Conservation (phyloP, 2,888 invertebrate genomes). For the Ophion ventricosus region DNA sequence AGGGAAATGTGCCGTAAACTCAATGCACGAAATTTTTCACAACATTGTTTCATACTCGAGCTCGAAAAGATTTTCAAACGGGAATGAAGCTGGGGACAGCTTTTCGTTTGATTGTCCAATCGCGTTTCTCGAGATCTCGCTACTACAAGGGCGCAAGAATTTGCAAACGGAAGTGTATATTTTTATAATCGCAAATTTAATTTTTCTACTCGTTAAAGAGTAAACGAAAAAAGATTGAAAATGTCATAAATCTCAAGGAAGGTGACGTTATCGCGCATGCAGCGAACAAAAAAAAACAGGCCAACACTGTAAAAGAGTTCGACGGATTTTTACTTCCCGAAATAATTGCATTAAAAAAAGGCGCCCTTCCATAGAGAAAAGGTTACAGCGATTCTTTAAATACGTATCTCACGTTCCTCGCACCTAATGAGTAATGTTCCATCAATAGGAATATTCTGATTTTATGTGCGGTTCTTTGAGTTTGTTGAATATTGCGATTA, state of each 20-base stretch:
- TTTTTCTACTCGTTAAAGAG: not conserved
- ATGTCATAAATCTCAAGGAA: not conserved
- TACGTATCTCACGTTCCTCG: not conserved
- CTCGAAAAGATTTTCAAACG: not conserved
- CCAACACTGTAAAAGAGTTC: not conserved
- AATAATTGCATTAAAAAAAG: not conserved
- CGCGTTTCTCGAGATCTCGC: not conserved
- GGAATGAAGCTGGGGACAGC: not conserved
- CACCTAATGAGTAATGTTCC: no score
- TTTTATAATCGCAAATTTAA: conserved; percentile 8
- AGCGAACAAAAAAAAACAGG: not conserved
- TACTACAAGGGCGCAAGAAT: no score
- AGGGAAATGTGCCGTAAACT: not conserved
- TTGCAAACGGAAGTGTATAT: not conserved
- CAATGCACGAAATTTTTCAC: not conserved
- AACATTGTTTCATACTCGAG: not conserved
- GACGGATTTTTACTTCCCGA: not conserved
- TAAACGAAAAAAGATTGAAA: not conserved
- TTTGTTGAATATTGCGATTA: no score
- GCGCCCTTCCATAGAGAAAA: not conserved
- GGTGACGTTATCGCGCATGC: not conserved
- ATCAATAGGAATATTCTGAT: no score
- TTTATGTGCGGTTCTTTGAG: no score
- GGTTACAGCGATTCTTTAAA: not conserved
- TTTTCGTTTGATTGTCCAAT: not conserved